phyloP scores from a whole-genome alignment of 2,797 vertebrate genomes.

The Gobio occitaniae region DNA sequence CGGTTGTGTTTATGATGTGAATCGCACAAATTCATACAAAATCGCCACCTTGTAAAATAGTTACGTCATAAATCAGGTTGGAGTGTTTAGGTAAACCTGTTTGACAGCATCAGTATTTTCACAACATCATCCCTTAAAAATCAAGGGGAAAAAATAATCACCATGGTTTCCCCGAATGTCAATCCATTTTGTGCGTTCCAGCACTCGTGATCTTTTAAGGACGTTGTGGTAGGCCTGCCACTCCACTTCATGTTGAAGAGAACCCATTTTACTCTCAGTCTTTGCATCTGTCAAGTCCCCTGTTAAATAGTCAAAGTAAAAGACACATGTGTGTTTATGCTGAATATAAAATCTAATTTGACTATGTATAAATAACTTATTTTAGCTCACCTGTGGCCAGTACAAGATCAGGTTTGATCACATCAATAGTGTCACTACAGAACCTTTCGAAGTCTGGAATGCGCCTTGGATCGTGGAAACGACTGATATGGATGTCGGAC shows the following conservation, averaged over 20 bases:
- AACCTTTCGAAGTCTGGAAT: slow-evolving; percentile 92
- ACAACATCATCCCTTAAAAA: neutral
- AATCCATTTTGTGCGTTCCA: slow-evolving; percentile 95
- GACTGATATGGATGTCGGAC: slow-evolving; percentile 96
- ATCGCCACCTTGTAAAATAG: neutral
- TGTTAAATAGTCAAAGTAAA: slow-evolving; percentile 63
- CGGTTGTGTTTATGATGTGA: neutral
- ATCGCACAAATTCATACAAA: neutral
- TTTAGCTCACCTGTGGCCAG: slow-evolving; percentile 89
- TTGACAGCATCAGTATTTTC: neutral
- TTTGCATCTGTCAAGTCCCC: slow-evolving; percentile 96
- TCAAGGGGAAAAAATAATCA: slow-evolving; percentile 63
- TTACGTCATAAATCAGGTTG: neutral
- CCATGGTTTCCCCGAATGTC: slow-evolving; percentile 97
- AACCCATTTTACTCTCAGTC: slow-evolving; percentile 90
- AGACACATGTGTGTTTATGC: neutral
- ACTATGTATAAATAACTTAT: neutral
- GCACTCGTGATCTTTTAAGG: slow-evolving; percentile 89
- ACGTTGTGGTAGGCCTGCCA: slow-evolving; percentile 93
- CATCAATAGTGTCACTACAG: slow-evolving; percentile 88
- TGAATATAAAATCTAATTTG: neutral
- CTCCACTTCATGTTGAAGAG: slow-evolving; percentile 91
- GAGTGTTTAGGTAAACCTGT: neutral
- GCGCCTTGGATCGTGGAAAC: slow-evolving; percentile 86
- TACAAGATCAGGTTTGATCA: slow-evolving; percentile 90